Evolutionary conservation across 2,888 invertebrate species (phyloP), one percentile per base, ranked within the genome.

Genomic region (Hololepta plana): DNA sequence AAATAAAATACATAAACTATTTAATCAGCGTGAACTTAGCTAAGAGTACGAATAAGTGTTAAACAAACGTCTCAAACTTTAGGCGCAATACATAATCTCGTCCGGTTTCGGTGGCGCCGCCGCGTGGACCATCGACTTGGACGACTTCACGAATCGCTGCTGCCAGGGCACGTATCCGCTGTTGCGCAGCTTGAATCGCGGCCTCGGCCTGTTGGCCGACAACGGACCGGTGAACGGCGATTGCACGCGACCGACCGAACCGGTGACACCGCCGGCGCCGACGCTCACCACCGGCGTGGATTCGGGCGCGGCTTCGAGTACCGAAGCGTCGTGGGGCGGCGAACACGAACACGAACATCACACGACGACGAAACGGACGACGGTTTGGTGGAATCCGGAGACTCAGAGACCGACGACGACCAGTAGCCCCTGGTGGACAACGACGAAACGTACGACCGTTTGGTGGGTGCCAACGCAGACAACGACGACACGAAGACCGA

Each of bases 41-140:
- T n/a, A n/a, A n/a, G n/a, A n/a, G n/a, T n/a, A n/a, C n/a, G n/a
- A n/a, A n/a, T n/a, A n/a, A n/a, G 2, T 26, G 19, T 23, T 33
- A 24, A 20, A n/a, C n/a, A n/a, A n/a, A n/a, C n/a, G n/a, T n/a
- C n/a, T n/a, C n/a, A n/a, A n/a, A 13, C 35, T 37, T 19, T 52
- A 76, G 70, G 72, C 67, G 8, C 58, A 72, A 37, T 88, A 79
- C 59, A 74, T 84, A 1, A 56, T 67, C 31, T 59, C 64, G 4
- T 65, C 69, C 44, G 74, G 75, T 1, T 68, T 77, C 32, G 85
- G 79, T 1, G 88, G 88, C 3, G 72, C 79, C 5, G 73, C 79
- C 22, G 79, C 82, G 1, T 88, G 85, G 85, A 85, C 87, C 0
- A 64, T 84, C 3, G 88, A 88, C 47, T 49, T 88, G 38, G 87